These are phyloP conservation scores for Sebastes elongatus DNA, from an alignment of 2,797 vertebrate genomes.

Conservation along the genomic window DNA sequence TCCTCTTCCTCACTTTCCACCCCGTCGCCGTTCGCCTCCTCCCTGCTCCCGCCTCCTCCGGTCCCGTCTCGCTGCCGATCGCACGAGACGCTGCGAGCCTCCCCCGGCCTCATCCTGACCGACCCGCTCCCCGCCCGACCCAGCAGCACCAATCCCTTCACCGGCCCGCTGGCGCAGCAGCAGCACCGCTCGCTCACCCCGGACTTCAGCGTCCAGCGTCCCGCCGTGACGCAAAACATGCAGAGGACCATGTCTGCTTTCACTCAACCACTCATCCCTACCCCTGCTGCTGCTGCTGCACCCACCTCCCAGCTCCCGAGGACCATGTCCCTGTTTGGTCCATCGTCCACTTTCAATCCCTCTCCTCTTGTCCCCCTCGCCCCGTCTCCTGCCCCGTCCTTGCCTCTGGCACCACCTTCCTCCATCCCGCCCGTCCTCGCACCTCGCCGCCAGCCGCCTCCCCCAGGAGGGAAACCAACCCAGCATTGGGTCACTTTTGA, in stretches of 20 bases:
- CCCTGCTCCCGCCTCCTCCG: constrained; percentile 84
- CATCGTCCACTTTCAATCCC: constrained; percentile 37
- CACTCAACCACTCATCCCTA: constrained; percentile 60
- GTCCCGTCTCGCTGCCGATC: constrained; percentile 82
- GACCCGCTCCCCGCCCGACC: constrained; percentile 78
- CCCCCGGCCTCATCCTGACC: constrained; percentile 80
- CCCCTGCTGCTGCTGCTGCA: constrained; percentile 22
- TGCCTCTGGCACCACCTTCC: constrained; percentile 51
- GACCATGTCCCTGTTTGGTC: constrained; percentile 59
- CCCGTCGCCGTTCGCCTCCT: constrained; percentile 68
- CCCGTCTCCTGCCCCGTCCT: constrained; percentile 29
- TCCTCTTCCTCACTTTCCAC: constrained; percentile 75
- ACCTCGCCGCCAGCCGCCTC: constrained; percentile 43
- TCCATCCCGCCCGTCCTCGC: constrained; percentile 40
- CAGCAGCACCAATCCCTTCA: constrained; percentile 85
- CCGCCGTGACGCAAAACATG: constrained; percentile 56
- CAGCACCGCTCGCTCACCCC: constrained; percentile 78
- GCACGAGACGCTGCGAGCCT: constrained; percentile 82
- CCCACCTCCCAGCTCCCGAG: constrained; percentile 49
- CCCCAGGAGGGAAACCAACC: constrained; percentile 60
- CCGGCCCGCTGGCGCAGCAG: constrained; percentile 62
- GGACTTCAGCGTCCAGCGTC: constrained; percentile 71
- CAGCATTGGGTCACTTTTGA: constrained; percentile 97
- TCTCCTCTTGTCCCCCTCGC: constrained; percentile 31
- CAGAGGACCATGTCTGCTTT: constrained; percentile 64